These are phyloP conservation scores for Leptopilina boulardi DNA, from an alignment of 1,140 invertebrate species.

Conservation along the genomic window DNA sequence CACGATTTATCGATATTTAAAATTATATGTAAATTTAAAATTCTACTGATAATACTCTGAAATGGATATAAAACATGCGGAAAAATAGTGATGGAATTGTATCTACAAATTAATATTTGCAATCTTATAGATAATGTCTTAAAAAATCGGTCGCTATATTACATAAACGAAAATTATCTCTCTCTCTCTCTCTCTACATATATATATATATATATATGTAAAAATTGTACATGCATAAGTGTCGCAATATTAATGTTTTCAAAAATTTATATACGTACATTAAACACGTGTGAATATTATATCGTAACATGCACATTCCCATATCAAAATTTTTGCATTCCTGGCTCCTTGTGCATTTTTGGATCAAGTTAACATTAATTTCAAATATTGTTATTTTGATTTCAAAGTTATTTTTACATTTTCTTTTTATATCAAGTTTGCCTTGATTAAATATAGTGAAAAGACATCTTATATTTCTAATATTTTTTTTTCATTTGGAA, in stretches of 20 bases:
- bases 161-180: not conserved
- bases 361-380: constrained; percentile 47
- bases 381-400: too few relatives aligned
- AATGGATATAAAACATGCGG: constrained; percentile 12
- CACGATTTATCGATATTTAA: not conserved
- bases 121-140: too few relatives aligned
- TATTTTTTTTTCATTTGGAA: too few relatives aligned
- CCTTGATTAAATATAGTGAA: too few relatives aligned
- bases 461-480: too few relatives aligned
- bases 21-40: too few relatives aligned
- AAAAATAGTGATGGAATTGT: not conserved
- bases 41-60: too few relatives aligned
- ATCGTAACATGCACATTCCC: constrained; percentile 28
- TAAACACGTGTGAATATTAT: constrained; percentile 7
- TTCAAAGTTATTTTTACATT: too few relatives aligned
- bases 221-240: constrained; percentile 15
- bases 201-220: not conserved
- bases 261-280: not conserved
- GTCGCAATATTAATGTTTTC: not conserved
- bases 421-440: constrained; percentile 30
- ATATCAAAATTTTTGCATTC: constrained; percentile 19
- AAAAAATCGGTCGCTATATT: not conserved
- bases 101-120: too few relatives aligned
- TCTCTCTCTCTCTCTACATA: too few relatives aligned
- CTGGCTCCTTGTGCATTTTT: not conserved